A percentile compares a stretch with the other conserved stretches of the same genome.
phyloP scores from a whole-genome alignment of 2,113 vertebrate species.

The Sylvia atricapilla region DNA sequence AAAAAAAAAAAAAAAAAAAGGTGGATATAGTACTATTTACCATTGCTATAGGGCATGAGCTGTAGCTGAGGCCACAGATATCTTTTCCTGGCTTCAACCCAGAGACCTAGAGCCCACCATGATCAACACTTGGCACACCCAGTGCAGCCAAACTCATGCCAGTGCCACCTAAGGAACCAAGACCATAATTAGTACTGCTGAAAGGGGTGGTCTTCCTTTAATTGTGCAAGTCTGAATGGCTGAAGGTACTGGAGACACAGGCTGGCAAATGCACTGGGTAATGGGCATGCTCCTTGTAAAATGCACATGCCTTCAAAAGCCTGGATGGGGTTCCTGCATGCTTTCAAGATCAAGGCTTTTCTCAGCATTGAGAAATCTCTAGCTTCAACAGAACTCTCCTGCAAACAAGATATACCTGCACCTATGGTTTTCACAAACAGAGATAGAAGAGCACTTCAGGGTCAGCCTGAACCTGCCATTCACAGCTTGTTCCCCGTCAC shows the following conservation, averaged over 20 bases:
- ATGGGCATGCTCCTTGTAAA: neutral
- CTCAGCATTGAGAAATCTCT: neutral
- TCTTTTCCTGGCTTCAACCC: neutral
- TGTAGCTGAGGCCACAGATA: neutral
- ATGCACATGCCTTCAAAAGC: neutral
- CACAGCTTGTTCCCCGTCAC: neutral
- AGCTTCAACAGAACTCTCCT: neutral
- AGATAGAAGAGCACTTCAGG: neutral
- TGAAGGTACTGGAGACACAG: neutral
- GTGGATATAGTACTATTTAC: neutral
- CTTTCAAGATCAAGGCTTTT: neutral
- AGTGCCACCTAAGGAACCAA: neutral
- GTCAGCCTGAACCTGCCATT: neutral
- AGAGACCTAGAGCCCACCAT: neutral
- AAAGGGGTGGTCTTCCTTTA: neutral
- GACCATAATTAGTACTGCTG: neutral
- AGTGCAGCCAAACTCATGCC: neutral
- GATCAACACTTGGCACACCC: neutral
- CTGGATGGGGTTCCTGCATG: neutral
- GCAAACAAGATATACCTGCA: neutral
- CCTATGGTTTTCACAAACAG: neutral
- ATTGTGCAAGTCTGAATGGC: neutral
- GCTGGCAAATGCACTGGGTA: neutral
- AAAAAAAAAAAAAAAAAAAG: neutral
- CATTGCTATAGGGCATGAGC: neutral